These are phyloP conservation scores for Tachysurus fulvidraco DNA, from an alignment of 2,113 vertebrate species.

Conservation along the genomic window DNA sequence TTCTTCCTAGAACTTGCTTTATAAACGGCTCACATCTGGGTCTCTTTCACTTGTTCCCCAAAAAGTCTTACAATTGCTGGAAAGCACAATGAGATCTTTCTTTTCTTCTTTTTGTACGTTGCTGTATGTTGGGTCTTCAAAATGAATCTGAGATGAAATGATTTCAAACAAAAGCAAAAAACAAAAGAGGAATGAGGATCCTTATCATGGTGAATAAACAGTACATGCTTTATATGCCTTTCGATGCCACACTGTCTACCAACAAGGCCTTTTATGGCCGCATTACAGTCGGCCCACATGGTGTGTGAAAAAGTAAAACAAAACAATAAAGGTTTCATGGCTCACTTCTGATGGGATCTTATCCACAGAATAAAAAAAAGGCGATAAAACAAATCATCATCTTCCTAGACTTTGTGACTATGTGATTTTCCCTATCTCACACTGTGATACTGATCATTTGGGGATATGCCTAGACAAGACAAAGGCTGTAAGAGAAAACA, in stretches of 20 bases:
- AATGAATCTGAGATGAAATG: background rate
- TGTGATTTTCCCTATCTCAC: constrained; percentile 55
- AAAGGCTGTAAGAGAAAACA: constrained; percentile 54
- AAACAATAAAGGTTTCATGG: constrained; percentile 65
- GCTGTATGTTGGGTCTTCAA: constrained; percentile 3
- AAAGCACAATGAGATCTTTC: constrained; percentile 2
- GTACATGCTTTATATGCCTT: constrained; percentile 53
- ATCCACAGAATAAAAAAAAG: constrained; percentile 61
- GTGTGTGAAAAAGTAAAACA: constrained; percentile 53
- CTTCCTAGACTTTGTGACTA: constrained; percentile 59
- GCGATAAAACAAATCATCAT: constrained; percentile 34
- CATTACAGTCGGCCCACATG: constrained; percentile 57
- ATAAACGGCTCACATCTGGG: background rate
- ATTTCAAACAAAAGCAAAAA: constrained; percentile 25
- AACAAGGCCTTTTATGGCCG: constrained; percentile 60
- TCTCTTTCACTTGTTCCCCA: background rate
- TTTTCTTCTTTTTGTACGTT: background rate
- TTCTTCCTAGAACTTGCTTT: constrained; percentile 10
- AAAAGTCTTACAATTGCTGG: background rate
- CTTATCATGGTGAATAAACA: constrained; percentile 48
- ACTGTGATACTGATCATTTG: constrained; percentile 64
- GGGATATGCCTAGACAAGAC: constrained; percentile 67
- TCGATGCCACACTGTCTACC: constrained; percentile 55
- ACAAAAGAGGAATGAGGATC: constrained; percentile 44
- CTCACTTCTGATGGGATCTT: constrained; percentile 63